Conservation (phyloP, 2,888 invertebrate genomes). For the Drosophila eohydei region DNA sequence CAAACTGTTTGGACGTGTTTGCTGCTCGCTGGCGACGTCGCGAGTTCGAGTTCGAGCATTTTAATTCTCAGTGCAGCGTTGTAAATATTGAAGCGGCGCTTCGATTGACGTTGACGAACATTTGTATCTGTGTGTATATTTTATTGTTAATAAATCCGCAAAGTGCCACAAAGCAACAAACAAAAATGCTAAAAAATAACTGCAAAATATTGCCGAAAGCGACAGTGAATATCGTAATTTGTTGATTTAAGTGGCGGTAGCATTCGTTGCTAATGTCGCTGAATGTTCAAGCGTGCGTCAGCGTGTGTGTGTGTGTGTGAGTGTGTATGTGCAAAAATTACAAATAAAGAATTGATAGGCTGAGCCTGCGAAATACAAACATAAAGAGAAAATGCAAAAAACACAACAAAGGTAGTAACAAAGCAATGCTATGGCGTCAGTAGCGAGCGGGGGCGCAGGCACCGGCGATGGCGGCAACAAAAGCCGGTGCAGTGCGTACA, state of each 20-base stretch:
- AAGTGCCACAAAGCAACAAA: constrained; percentile 42
- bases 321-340: constrained; percentile 45
- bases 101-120: constrained; percentile 31
- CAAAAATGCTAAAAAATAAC: constrained; percentile 40
- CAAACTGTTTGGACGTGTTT: constrained; percentile 77
- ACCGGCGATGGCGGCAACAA: constrained; percentile 59
- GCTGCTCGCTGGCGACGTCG: constrained; percentile 62
- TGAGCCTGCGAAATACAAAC: constrained; percentile 64
- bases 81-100: constrained; percentile 57
- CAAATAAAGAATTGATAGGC: constrained; percentile 62
- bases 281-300: constrained; percentile 37
- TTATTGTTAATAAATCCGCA: constrained; percentile 33
- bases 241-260: constrained; percentile 60
- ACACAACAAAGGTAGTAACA: constrained; percentile 70
- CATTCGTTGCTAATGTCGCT: constrained; percentile 40
- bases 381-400: constrained; percentile 73
- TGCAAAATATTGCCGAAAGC: constrained; percentile 43
- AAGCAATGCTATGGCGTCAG: constrained; percentile 57
- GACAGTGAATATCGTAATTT: constrained; percentile 58
- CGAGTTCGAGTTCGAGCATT: constrained; percentile 54
- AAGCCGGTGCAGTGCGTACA: constrained; percentile 75
- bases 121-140: constrained; percentile 28
- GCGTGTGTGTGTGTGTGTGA: constrained; percentile 20
- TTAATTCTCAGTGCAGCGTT: constrained; percentile 52
- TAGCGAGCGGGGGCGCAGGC: constrained; percentile 43